Evolutionary conservation across 2,113 vertebrate genomes (phyloP).

Genomic region (Mus spicilegus): DNA sequence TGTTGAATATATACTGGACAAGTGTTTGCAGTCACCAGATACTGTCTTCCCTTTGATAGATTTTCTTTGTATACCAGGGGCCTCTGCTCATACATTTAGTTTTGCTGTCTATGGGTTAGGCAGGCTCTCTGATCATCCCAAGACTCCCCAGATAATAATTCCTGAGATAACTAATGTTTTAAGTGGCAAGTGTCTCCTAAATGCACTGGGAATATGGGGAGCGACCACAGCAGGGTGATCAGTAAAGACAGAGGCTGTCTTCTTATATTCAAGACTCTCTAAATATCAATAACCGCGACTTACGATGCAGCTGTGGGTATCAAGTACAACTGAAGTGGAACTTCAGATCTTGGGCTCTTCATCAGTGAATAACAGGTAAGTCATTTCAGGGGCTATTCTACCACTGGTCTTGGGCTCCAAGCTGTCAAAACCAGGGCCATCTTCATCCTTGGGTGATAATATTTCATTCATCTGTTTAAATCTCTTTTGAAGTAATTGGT

Average conservation of each 20-base stretch:
- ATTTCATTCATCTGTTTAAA: neutral
- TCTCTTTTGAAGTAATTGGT: neutral
- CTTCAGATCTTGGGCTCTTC: neutral
- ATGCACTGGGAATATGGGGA: too few relatives aligned
- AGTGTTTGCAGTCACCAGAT: neutral
- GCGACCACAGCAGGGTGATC: neutral
- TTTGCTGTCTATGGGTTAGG: neutral
- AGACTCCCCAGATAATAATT: neutral
- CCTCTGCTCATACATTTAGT: neutral
- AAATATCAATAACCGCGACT: too few relatives aligned
- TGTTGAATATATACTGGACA: too few relatives aligned
- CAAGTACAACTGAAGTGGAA: neutral
- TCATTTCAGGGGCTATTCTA: too few relatives aligned
- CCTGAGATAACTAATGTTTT: neutral
- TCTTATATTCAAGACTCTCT: neutral
- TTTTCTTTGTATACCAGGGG: neutral
- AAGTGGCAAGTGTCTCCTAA: neutral
- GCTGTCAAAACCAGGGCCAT: neutral
- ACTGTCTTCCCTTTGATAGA: neutral
- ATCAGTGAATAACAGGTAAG: neutral
- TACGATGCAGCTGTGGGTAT: neutral
- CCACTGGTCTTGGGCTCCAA: neutral
- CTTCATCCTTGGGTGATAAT: neutral
- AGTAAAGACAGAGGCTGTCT: neutral
- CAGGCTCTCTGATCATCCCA: neutral